Conservation (phyloP, 2,797 vertebrate species). For the Xenopus petersii region DNA sequence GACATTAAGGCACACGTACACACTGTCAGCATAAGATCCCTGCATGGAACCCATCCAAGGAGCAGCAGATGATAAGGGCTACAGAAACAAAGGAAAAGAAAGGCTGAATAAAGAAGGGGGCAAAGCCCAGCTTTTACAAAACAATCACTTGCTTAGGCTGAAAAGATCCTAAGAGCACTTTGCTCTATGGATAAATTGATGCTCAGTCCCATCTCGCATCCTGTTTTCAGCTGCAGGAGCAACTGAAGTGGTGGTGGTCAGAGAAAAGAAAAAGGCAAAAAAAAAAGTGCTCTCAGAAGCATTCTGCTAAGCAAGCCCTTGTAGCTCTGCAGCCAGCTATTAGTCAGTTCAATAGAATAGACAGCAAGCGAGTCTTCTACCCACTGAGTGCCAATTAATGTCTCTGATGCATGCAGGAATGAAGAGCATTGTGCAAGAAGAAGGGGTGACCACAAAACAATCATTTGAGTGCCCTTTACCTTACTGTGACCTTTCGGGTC, state of each 20-base stretch:
- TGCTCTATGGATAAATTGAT: conserved; percentile 46
- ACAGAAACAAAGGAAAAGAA: conserved; percentile 35
- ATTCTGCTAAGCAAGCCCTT: conserved; percentile 26
- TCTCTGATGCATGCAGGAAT: conserved; percentile 49
- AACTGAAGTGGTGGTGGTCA: conserved; percentile 40
- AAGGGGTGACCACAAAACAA: conserved; percentile 43
- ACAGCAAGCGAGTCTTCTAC: conserved; percentile 44
- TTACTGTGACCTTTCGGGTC: conserved; percentile 45
- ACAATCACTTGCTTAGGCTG: conserved; percentile 41
- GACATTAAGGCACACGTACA: conserved; percentile 19
- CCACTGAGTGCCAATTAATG: conserved; percentile 54
- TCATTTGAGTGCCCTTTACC: conserved; percentile 52
- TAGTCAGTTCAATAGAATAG: conserved; percentile 58
- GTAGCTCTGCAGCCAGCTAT: conserved; percentile 49
- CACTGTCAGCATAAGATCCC: conserved; percentile 21
- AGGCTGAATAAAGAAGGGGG: conserved; percentile 26
- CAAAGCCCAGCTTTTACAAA: conserved; percentile 46
- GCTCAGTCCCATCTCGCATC: conserved; percentile 43
- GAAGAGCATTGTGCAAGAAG: conserved; percentile 49
- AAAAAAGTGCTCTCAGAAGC: conserved; percentile 27
- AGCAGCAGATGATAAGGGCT: conserved; percentile 27
- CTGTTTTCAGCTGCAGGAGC: conserved; percentile 45
- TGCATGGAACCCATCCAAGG: conserved; percentile 5
- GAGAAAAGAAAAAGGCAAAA: neutral
- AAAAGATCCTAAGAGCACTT: conserved; percentile 46